Conservation (phyloP, 1,140 invertebrate species). For the Nasonia vitripennis region DNA sequence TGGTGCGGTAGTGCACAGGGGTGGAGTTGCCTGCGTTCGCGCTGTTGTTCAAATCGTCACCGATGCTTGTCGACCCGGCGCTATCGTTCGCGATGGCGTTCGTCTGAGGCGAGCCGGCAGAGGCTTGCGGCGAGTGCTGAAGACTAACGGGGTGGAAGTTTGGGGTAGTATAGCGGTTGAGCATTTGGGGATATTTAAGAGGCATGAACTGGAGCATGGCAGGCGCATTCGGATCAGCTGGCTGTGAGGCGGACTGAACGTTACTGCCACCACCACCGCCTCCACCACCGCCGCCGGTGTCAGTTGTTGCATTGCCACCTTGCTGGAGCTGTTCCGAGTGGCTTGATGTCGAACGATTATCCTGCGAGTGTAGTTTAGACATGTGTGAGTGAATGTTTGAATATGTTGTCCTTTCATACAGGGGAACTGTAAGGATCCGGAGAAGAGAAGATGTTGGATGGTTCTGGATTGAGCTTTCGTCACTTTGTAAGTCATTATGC, state of each 20-base stretch:
- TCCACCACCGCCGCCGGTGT: slow-evolving; percentile 43
- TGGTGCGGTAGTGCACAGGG: slow-evolving; percentile 64
- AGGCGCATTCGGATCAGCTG: slow-evolving; percentile 51
- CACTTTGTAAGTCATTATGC: too few relatives aligned
- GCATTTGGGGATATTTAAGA: slow-evolving; percentile 66
- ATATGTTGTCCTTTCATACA: background rate
- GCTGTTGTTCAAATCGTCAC: background rate
- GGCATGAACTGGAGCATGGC: slow-evolving; percentile 68
- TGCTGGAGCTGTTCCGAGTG: slow-evolving; percentile 66
- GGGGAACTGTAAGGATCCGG: background rate
- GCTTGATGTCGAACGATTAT: slow-evolving; percentile 69
- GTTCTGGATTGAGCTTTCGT: background rate
- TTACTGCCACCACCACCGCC: slow-evolving; percentile 51
- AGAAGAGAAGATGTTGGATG: background rate
- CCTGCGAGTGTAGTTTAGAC: slow-evolving; percentile 63
- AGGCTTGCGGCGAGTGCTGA: background rate
- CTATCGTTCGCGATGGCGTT: background rate
- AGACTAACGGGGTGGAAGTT: slow-evolving; percentile 60
- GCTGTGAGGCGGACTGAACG: slow-evolving; percentile 58
- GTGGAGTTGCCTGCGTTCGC: background rate
- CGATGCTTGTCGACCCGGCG: background rate
- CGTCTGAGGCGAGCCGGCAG: background rate
- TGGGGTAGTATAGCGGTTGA: slow-evolving; percentile 64
- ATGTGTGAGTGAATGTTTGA: slow-evolving; percentile 13
- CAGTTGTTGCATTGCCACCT: slow-evolving; percentile 12